A percentile compares a stretch with the other conserved stretches of the same genome.
phyloP scores from a whole-genome alignment of 2,113 vertebrate genomes.

The Rhea americana region DNA sequence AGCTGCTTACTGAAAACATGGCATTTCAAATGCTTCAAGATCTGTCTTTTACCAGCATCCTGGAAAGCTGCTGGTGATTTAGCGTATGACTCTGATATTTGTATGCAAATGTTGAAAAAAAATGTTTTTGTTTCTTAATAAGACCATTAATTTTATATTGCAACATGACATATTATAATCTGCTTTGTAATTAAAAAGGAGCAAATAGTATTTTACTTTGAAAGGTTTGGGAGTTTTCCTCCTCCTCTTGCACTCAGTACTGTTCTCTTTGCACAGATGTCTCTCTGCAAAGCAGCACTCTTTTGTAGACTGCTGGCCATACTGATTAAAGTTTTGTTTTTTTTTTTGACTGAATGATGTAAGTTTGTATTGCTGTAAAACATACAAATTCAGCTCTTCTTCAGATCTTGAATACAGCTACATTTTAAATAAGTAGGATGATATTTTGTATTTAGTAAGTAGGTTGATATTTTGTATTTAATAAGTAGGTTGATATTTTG shows the following conservation, averaged over 20 bases:
- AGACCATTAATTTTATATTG: neutral
- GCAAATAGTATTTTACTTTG: neutral
- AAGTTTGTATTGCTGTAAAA: neutral
- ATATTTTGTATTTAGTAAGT: too few species aligned
- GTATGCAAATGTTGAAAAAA: neutral
- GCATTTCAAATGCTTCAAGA: neutral
- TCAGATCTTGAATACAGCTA: neutral
- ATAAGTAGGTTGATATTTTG: neutral
- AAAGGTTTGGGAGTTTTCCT: neutral
- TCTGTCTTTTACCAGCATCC: neutral
- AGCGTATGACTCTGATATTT: neutral
- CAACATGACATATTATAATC: neutral
- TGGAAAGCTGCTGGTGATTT: neutral
- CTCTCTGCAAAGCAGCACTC: neutral
- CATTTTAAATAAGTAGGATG: neutral
- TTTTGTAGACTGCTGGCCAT: neutral
- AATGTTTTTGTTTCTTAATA: neutral
- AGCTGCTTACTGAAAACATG: neutral
- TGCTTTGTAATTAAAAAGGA: neutral
- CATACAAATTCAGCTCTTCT: neutral
- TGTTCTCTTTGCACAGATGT: neutral
- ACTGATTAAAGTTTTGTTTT: neutral
- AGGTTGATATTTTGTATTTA: too few species aligned
- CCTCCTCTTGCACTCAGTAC: neutral
- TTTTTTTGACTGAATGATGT: neutral